Conservation (phyloP, 2,888 invertebrate species). For the Hyles lineata region DNA sequence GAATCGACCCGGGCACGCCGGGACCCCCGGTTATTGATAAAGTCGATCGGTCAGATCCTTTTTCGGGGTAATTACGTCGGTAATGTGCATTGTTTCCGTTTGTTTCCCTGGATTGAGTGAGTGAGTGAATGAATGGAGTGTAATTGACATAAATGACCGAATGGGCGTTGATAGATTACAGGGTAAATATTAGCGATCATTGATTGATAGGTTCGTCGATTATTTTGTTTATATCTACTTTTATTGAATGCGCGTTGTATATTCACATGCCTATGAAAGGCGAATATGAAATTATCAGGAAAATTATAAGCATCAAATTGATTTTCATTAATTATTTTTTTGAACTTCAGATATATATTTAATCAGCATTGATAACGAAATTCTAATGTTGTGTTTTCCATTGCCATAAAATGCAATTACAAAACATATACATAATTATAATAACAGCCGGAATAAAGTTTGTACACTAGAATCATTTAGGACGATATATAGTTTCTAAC, state of each 20-base stretch:
- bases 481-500: too few species aligned
- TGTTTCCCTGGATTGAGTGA: conserved; percentile 10
- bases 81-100: conserved; percentile 23
- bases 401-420: too few species aligned
- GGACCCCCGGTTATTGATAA: conserved; percentile 25
- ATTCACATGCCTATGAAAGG: not conserved
- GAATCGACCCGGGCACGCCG: conserved; percentile 32
- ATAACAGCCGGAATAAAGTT: too few species aligned
- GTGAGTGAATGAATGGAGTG: not conserved
- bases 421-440: too few species aligned
- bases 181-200: not conserved
- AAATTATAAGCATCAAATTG: too few species aligned
- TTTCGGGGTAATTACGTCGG: conserved; percentile 12
- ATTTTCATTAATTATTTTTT: too few species aligned
- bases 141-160: conserved; percentile 20
- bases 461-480: too few species aligned
- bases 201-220: not conserved
- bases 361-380: too few species aligned
- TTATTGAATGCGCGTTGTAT: too few species aligned
- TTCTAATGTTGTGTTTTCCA: too few species aligned
- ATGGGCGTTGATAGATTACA: conserved; percentile 12
- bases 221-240: not conserved
- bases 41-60: conserved; percentile 20
- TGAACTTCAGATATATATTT: too few species aligned
- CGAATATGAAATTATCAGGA: too few species aligned